Conservation (phyloP, 2,888 invertebrate genomes). For the Amphimallon solstitiale region DNA sequence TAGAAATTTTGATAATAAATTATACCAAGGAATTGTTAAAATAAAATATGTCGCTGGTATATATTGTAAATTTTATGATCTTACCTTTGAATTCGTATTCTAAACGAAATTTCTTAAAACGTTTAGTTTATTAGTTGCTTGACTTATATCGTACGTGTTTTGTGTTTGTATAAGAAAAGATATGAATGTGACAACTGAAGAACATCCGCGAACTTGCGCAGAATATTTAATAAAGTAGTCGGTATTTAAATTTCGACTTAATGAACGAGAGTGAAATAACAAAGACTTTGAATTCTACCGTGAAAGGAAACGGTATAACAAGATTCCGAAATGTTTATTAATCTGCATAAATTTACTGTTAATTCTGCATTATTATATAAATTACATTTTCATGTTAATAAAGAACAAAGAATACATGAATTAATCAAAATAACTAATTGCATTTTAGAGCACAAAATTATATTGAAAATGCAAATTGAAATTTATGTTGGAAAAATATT, state of each 20-base stretch:
- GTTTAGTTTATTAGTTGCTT: slow-evolving; percentile 31
- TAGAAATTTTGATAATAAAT: too few relatives aligned
- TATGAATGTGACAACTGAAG: slow-evolving; percentile 26
- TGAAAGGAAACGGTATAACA: not conserved
- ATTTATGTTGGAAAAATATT: too few relatives aligned
- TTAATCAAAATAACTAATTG: not conserved
- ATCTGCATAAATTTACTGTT: not conserved
- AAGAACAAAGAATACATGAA: not conserved
- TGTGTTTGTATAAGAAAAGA: slow-evolving; percentile 21
- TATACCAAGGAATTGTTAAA: too few relatives aligned
- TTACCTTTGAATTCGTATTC: slow-evolving; percentile 22
- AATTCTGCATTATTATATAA: not conserved
- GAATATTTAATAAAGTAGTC: slow-evolving; percentile 27
- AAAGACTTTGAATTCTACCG: not conserved
- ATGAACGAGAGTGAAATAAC: not conserved
- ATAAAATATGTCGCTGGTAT: too few relatives aligned
- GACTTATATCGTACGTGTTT: slow-evolving; percentile 30
- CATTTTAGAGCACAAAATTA: not conserved
- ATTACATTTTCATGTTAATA: slow-evolving; percentile 3
- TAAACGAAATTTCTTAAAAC: slow-evolving; percentile 4
- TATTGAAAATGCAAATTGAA: too few relatives aligned
- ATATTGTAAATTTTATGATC: too few relatives aligned
- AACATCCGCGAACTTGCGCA: slow-evolving; percentile 5
- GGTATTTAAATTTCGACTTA: slow-evolving; percentile 14
- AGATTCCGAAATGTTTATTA: not conserved